Conservation (phyloP, 2,113 vertebrate genomes). For the Psophia crepitans region DNA sequence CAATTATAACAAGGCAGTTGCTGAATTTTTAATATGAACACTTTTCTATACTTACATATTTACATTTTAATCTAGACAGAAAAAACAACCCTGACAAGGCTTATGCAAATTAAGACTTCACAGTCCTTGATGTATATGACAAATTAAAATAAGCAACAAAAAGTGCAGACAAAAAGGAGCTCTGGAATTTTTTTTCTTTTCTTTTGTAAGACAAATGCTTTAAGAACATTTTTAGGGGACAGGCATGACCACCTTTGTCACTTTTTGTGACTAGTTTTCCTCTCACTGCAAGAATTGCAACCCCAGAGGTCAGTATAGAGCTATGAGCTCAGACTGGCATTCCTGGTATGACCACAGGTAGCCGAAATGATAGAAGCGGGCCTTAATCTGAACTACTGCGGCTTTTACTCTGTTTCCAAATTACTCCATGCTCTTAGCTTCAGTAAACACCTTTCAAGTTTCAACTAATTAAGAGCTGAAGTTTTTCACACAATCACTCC, state of each 20-base stretch:
- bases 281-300: not conserved
- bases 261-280: not conserved
- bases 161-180: not conserved
- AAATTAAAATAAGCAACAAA: not conserved
- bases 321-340: not conserved
- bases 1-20: slow-evolving; percentile 30
- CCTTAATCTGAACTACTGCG: not conserved
- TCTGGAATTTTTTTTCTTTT: not conserved
- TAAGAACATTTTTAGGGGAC: not conserved
- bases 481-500: not conserved
- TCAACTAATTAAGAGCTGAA: not conserved
- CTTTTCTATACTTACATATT: not conserved
- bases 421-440: not conserved
- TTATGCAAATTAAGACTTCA: not conserved
- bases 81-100: not conserved
- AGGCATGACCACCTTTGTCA: not conserved
- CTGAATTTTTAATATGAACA: slow-evolving; percentile 19
- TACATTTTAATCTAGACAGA: not conserved
- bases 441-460: not conserved
- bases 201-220: not conserved
- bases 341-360: not conserved
- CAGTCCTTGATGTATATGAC: not conserved
- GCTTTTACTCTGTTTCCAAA: not conserved
- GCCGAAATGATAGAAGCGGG: not conserved
- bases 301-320: not conserved